A percentile compares a stretch with the other conserved stretches of the same genome.
phyloP scores from a whole-genome alignment of 2,888 invertebrate species.

The Drosophila falleni region DNA sequence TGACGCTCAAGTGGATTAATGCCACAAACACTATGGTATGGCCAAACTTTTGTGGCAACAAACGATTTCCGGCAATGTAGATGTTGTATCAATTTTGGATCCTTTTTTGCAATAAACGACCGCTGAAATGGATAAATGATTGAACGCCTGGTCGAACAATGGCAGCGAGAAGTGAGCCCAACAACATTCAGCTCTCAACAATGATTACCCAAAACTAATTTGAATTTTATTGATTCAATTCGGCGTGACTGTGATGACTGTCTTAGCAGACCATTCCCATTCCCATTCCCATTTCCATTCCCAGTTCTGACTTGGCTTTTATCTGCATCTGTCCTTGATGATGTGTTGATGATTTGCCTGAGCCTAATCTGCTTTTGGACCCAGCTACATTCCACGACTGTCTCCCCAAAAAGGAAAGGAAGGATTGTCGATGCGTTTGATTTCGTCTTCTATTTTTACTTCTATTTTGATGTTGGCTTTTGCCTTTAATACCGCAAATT shows the following conservation, averaged over 20 bases:
- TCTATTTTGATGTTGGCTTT: conserved; percentile 4
- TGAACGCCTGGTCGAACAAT: conserved; percentile 57
- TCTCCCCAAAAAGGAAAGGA: conserved; percentile 10
- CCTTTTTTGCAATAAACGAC: conserved; percentile 44
- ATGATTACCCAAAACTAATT: conserved; percentile 83
- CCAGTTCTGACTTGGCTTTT: conserved; percentile 17
- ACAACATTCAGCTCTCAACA: conserved; percentile 39
- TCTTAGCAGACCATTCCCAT: conserved; percentile 49
- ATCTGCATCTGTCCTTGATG: conserved; percentile 62
- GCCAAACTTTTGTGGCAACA: conserved; percentile 46
- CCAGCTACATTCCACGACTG: not conserved
- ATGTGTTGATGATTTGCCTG: conserved; percentile 59
- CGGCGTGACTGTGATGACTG: conserved; percentile 37
- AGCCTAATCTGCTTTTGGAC: conserved; percentile 48
- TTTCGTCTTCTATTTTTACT: conserved; percentile 13
- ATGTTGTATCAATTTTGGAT: conserved; percentile 59
- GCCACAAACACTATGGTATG: conserved; percentile 59
- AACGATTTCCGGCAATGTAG: not conserved
- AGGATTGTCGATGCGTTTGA: conserved; percentile 62
- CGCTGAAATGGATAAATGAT: conserved; percentile 80
- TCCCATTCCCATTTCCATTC: not conserved
- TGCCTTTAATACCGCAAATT: conserved; percentile 55
- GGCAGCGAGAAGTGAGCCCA: conserved; percentile 17
- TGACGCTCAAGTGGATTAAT: conserved; percentile 71
- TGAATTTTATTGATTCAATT: conserved; percentile 81